Evolutionary conservation across 1,140 invertebrate genomes (phyloP), one percentile per base, ranked within the genome.

Genomic region (Eriocheir sinensis): DNA sequence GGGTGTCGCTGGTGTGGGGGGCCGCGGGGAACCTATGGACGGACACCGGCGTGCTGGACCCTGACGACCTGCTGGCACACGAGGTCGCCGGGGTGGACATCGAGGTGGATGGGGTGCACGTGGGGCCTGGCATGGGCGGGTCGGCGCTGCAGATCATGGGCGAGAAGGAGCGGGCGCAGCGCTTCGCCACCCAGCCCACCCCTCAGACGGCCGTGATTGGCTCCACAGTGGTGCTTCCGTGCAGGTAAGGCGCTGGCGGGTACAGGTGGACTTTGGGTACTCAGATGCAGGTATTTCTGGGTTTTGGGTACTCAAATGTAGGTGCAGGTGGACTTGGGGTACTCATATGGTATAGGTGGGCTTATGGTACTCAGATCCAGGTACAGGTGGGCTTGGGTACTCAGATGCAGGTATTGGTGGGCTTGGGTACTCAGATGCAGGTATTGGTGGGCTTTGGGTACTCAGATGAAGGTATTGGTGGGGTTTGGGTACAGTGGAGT

Each of bases 141-240:
- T 92, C 90, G 15, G 90, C 90, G 15, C 32, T 92, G 9, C 72
- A 92, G 90, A 34, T 92, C 17, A 36, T 81, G 79, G 90, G 90
- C 21, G 60, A 72, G 60, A 21, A 41, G 72, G 90, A 92, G 17
- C 27, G 79, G 17, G 72, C 40, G 41, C 90, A 92, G 90, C 90
- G 38, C 79, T 92, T 92, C 40, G 90, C 93, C 89, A 94, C 93
- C 21, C 93, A 94, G 72, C 93, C 93, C 36, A 94, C 93, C 30
- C 93, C 93, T 0, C 93, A 94, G 93, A 94, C 93, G 8, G 93
- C 93, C 36, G 93, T 94, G 9, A 89, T 94, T 27, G 93, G 93
- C 15, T 94, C 93, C 40, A 94, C 93, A 30, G 93, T 85, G 6
- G 93, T 94, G 53, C 72, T 94, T 60, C 93, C 93, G 41, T 94